These are phyloP conservation scores for Hipparchia semele DNA, from an alignment of 2,888 invertebrate species.

Conservation along the genomic window DNA sequence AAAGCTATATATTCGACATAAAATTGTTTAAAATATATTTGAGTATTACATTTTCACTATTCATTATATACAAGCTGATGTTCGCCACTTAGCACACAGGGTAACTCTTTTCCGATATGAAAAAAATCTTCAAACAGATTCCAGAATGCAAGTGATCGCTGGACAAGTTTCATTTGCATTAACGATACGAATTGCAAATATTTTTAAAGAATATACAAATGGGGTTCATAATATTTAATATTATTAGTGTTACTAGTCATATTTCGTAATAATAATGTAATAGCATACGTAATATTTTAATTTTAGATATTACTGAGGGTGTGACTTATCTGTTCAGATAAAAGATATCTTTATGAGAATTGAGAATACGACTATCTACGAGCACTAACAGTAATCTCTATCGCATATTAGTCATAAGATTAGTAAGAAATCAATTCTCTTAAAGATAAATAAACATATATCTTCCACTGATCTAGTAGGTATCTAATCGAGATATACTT, in stretches of 20 bases:
- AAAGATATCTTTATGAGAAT: constrained; percentile 20
- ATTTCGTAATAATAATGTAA: not conserved
- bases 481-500: not conserved
- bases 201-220: too few species aligned
- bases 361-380: not conserved
- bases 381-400: constrained; percentile 4
- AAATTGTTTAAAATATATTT: too few species aligned
- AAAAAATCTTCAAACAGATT: too few species aligned
- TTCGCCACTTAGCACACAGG: too few species aligned
- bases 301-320: constrained; percentile 22
- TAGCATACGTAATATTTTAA: constrained; percentile 14
- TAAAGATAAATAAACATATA: not conserved
- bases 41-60: too few species aligned
- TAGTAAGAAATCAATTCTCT: constrained; percentile 14
- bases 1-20: too few species aligned
- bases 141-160: too few species aligned
- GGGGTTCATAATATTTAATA: too few species aligned
- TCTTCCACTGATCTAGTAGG: not conserved
- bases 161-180: too few species aligned
- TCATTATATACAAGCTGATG: not conserved
- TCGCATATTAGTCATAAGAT: constrained; percentile 22
- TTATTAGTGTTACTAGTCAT: not conserved
- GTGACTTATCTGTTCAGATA: constrained; percentile 13
- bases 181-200: too few species aligned
- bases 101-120: too few species aligned